Base-by-base conservation (phyloP, 2,888 invertebrate species). In the Cotesia congregata region DNA sequence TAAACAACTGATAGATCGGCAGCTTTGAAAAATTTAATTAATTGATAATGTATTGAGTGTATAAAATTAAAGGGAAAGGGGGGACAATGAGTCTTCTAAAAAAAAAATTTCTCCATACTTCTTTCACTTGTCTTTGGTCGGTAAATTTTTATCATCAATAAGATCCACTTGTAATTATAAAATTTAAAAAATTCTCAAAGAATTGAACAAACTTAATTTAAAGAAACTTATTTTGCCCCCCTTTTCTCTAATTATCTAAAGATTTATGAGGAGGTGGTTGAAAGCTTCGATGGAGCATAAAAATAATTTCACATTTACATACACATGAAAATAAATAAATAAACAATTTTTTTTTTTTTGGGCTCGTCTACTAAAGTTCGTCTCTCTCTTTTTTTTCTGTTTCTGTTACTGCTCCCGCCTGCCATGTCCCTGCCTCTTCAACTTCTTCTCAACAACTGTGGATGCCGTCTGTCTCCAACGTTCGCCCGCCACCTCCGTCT, bases 391-490 rank as follows among this genome's bases (percentile, higher is more conserved):
- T 86, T 80, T 80, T 89, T 88, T 88, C 88, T 89, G 88, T 89
- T 89, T 89, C 88, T 89, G 88, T 88, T 89, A 88, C 88, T 88
- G 89, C 85, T 89, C 88, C 89, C 86, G 89, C 85, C 89, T 88
- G 89, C 85, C 76, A 77, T 77, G 76, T 88, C 88, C 89, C 86
- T 82, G 88, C 88, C 89, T 77, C 76, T 89, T 85, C 88, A 88
- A 89, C 86, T 87, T 77, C 87, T 89, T 89, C 87, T 88, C 87
- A 89, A 89, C 89, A 88, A 88, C 89, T 89, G 76, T 77, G 89
- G 89, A 87, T 88, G 88, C 88, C 88, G 88, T 89, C 88, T 88
- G 88, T 86, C 88, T 88, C 87, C 88, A 88, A 87, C 89, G 88
- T 88, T 87, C 87, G 88, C 85, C 85, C 88, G 88, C 86, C 88